A percentile compares a stretch with the other conserved stretches of the same genome.
phyloP scores from a whole-genome alignment of 2,113 vertebrate genomes.

The Podilymbus podiceps region DNA sequence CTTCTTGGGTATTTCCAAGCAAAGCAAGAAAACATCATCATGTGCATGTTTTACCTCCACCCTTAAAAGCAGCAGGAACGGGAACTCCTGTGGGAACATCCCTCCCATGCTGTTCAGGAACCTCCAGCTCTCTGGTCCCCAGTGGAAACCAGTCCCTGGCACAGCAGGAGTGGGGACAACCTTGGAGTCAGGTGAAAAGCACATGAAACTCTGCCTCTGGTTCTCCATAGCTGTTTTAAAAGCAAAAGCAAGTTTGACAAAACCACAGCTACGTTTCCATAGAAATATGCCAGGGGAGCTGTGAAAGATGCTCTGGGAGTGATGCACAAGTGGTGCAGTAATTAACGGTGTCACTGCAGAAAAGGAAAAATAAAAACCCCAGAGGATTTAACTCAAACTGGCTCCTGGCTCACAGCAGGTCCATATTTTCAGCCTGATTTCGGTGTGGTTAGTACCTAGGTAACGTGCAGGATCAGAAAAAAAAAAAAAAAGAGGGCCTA shows the following conservation, averaged over 20 bases:
- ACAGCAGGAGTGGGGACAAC: neutral
- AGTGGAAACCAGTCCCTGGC: neutral
- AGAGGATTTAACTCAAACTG: neutral
- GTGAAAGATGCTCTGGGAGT: neutral
- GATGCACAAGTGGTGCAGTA: neutral
- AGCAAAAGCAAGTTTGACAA: neutral
- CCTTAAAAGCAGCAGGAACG: neutral
- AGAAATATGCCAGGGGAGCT: conserved; percentile 31
- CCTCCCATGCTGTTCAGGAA: neutral
- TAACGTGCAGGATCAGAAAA: neutral
- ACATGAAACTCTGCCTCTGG: neutral
- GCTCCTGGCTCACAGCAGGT: neutral
- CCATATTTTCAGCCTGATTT: neutral
- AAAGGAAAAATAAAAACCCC: neutral
- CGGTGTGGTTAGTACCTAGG: neutral
- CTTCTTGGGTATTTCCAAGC: neutral
- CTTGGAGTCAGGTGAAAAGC: neutral
- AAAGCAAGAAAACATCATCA: neutral
- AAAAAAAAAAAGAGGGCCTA: neutral
- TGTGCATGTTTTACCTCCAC: neutral
- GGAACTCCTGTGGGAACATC: neutral
- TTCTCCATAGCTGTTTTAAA: neutral
- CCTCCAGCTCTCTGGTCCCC: neutral
- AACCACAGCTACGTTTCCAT: neutral
- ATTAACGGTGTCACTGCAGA: conserved; percentile 19